Percentiles rank a stretch among this genome's conserved stretches.
phyloP scores from a whole-genome alignment of 2,797 vertebrate genomes.

The Calcarius lapponicus region DNA sequence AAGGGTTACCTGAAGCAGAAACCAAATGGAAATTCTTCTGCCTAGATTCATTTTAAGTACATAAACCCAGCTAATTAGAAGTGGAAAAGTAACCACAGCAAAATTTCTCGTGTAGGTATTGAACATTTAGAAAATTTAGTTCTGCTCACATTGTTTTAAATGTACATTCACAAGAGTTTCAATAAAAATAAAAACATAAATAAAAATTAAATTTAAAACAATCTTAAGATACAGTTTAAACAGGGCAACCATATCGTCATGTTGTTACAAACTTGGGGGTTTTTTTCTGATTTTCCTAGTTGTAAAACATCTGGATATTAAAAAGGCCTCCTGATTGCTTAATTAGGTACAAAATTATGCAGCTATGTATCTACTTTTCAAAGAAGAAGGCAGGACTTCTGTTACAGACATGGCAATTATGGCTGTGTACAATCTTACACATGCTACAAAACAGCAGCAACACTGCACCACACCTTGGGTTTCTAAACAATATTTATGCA shows the following conservation, averaged over 20 bases:
- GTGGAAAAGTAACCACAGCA: slow-evolving; percentile 21
- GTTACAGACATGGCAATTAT: background rate
- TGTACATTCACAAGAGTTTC: background rate
- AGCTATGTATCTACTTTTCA: background rate
- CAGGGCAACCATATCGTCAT: background rate
- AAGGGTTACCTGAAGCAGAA: slow-evolving; percentile 28
- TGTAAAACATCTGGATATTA: background rate
- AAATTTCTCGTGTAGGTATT: background rate
- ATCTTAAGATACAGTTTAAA: background rate
- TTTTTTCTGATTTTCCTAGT: background rate
- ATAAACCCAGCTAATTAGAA: slow-evolving; percentile 10
- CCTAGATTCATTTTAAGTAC: slow-evolving; percentile 22
- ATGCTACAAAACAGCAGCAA: background rate
- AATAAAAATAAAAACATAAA: background rate
- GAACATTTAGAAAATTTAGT: background rate
- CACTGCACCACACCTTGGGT: background rate
- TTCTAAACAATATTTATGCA: background rate
- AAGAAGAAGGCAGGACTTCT: background rate
- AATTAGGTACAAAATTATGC: background rate
- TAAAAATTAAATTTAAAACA: background rate
- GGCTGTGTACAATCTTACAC: background rate
- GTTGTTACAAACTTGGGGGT: rapidly evolving
- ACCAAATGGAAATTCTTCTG: slow-evolving; percentile 20
- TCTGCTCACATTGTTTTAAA: background rate
- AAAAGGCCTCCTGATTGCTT: background rate